phyloP scores from a whole-genome alignment of 2,113 vertebrate genomes.

The Melanostigma gelatinosum region DNA sequence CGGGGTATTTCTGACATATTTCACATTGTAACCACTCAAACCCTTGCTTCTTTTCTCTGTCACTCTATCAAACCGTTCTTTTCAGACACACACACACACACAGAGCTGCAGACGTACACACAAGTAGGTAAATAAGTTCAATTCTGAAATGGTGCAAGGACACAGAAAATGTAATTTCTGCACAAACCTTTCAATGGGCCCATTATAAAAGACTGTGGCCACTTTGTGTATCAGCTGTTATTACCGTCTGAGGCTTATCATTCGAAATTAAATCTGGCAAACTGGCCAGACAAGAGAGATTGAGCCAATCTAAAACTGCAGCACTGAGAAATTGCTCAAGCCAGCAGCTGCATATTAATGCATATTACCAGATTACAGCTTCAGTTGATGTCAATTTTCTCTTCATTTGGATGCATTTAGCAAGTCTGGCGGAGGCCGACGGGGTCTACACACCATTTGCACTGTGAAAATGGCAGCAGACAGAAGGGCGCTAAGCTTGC shows the following conservation, averaged over 20 bases:
- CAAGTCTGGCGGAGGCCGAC: constrained; percentile 32
- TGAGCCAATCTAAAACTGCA: constrained; percentile 70
- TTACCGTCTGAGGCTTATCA: constrained; percentile 65
- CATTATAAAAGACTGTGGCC: constrained; percentile 67
- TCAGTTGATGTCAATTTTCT: constrained; percentile 72
- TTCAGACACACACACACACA: background rate
- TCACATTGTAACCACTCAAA: constrained; percentile 25
- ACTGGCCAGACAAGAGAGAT: constrained; percentile 65
- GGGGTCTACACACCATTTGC: constrained; percentile 22
- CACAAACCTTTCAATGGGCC: constrained; percentile 49
- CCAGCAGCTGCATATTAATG: constrained; percentile 76
- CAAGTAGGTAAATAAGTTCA: constrained; percentile 25
- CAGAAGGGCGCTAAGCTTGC: constrained; percentile 48
- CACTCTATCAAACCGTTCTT: background rate
- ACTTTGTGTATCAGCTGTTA: constrained; percentile 67
- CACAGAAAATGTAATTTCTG: constrained; percentile 26
- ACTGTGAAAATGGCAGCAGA: constrained; percentile 56
- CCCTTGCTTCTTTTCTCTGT: background rate
- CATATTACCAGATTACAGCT: constrained; percentile 53
- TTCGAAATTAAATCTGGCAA: constrained; percentile 77
- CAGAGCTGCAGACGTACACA: background rate
- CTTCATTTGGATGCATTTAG: constrained; percentile 64
- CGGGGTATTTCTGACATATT: constrained; percentile 17
- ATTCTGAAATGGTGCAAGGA: constrained; percentile 52
- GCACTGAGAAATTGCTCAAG: constrained; percentile 63